Conservation (phyloP, 2,797 vertebrate species). For the Miopithecus talapoin region DNA sequence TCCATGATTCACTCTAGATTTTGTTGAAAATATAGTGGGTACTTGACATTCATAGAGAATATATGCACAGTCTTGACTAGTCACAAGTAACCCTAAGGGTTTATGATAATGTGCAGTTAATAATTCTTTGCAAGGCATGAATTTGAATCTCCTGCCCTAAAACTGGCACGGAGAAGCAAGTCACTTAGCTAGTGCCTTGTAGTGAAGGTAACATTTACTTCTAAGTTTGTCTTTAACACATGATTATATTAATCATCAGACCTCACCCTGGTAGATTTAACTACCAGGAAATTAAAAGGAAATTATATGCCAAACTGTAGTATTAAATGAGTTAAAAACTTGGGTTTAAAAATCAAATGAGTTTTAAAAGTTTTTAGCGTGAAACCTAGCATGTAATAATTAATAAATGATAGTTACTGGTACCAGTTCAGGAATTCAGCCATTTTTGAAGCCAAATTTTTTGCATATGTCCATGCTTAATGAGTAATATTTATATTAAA, state of each 20-base stretch:
- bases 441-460: conserved; percentile 23
- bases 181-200: not conserved
- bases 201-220: not conserved
- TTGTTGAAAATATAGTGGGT: not conserved
- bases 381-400: not conserved
- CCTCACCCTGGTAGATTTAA: not conserved
- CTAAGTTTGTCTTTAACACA: conserved; percentile 1
- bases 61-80: not conserved
- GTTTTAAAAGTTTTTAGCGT: conserved; percentile 3
- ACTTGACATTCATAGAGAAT: not conserved
- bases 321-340: not conserved
- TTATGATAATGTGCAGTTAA: not conserved
- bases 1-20: not conserved
- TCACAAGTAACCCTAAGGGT: not conserved
- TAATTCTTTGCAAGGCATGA: not conserved
- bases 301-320: conserved; percentile 16
- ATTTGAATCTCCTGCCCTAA: conserved; percentile 22
- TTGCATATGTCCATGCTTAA: not conserved
- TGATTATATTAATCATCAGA: not conserved
- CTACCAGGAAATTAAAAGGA: not conserved
- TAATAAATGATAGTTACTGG: conserved; percentile 19
- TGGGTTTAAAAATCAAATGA: not conserved
- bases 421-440: not conserved
- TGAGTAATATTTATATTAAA: not conserved
- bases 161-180: not conserved